phyloP scores from a whole-genome alignment of 2,113 vertebrate species.

The Cephalopholis sonnerati region DNA sequence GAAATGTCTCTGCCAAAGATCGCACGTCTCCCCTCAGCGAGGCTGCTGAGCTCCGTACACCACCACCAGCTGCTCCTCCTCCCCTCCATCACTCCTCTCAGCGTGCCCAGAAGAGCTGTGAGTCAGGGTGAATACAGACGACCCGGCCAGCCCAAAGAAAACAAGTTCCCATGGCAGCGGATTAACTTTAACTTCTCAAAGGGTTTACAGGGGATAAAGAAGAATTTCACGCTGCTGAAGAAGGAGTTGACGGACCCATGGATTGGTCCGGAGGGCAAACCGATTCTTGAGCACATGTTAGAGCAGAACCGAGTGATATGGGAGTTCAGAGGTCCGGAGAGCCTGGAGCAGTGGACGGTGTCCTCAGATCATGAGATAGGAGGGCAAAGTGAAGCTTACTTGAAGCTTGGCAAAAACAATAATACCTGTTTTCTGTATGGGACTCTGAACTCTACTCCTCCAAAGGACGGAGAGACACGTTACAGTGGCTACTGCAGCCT shows the following conservation, averaged over 20 bases:
- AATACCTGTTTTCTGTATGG: conserved; percentile 90
- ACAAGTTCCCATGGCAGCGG: conserved; percentile 79
- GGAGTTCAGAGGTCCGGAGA: conserved; percentile 91
- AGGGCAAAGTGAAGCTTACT: conserved; percentile 89
- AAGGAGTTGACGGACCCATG: conserved; percentile 82
- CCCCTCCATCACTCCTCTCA: conserved; percentile 22
- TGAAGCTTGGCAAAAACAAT: conserved; percentile 89
- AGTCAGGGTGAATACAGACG: conserved; percentile 83
- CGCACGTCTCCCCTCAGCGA: conserved; percentile 55
- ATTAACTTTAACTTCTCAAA: conserved; percentile 86
- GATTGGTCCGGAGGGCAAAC: conserved; percentile 85
- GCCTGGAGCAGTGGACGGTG: conserved; percentile 89
- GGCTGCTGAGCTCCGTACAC: conserved; percentile 49
- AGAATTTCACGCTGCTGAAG: conserved; percentile 86
- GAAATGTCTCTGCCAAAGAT: conserved; percentile 61
- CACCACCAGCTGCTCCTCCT: conserved; percentile 40
- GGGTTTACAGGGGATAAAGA: conserved; percentile 85
- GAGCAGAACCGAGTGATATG: conserved; percentile 92
- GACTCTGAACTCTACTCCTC: conserved; percentile 85
- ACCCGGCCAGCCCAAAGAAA: conserved; percentile 82
- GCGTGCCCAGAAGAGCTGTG: conserved; percentile 53
- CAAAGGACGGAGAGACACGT: conserved; percentile 90
- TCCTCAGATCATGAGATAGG: conserved; percentile 93
- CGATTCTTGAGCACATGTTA: conserved; percentile 79
- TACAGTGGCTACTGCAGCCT: conserved; percentile 95